phyloP scores from a whole-genome alignment of 1,140 invertebrate genomes.

The Tachypleus tridentatus region DNA sequence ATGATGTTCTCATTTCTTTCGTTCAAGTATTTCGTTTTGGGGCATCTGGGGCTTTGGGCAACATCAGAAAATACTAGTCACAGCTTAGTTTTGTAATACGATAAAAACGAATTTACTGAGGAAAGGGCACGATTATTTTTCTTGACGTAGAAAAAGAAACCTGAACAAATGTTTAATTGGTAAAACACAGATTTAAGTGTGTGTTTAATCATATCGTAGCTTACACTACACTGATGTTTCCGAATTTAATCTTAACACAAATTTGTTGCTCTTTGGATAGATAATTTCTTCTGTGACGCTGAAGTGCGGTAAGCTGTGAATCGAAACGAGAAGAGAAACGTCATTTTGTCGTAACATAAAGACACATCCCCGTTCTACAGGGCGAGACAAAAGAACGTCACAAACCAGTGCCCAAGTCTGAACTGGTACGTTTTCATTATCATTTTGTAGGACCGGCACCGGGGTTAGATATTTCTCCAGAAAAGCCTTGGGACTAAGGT shows the following conservation, averaged over 20 bases:
- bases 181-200: no score
- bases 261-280: constrained; percentile 92
- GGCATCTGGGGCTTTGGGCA: no score
- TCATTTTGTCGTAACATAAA: constrained; percentile 91
- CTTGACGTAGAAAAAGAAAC: no score
- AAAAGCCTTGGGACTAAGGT: constrained; percentile 82
- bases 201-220: no score
- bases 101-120: no score
- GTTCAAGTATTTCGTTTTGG: no score
- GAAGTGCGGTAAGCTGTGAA: constrained; percentile 77
- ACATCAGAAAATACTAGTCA: no score
- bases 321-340: constrained; percentile 73
- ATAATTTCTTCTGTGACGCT: constrained; percentile 89
- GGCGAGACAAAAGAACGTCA: constrained; percentile 71
- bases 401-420: constrained; percentile 90
- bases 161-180: no score
- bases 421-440: constrained; percentile 28
- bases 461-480: constrained; percentile 73
- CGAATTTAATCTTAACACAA: constrained; percentile 84
- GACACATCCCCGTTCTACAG: constrained; percentile 54
- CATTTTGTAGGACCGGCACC: constrained; percentile 50
- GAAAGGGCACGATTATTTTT: no score
- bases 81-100: no score
- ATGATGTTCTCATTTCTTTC: no score
- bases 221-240: constrained; percentile 76